Evolutionary conservation across 2,888 invertebrate genomes (phyloP), one percentile per base, ranked within the genome.

Genomic region (Sericinus montela): DNA sequence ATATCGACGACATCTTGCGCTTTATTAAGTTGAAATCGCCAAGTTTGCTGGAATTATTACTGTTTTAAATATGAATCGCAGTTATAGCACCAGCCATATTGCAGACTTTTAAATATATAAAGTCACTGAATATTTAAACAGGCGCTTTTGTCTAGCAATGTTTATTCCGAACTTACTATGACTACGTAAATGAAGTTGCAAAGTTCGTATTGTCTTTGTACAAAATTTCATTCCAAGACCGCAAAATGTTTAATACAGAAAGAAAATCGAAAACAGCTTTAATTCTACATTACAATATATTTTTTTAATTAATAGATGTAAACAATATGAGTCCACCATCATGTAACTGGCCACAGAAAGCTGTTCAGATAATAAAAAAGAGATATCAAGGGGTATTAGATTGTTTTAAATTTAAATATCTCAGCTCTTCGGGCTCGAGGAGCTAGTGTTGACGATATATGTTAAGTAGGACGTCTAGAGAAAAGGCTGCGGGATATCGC

Each of bases 1-100:
- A 72, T 78, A 79, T 76, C 74, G 69, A 63, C 76, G 69, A 76
- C 79, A 78, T 76, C 71, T 78, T 77, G 78, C 65, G 63, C 67
- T 69, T 75, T 80, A 80, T 78, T 80, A 79, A 75, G 65, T 76
- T 56, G 57, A 59, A 54, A 60, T 61, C 58, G 59, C 46, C 58
- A 41, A 58, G 55, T 62, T 59, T 58, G 61, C 53, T 54, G 55
- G 59, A 62, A 62, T 65, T 65, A 63, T 62, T 55, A 60, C 56
- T 57, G 54, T 54, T 56, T 54, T 57, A 57, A 58, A 59, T 57
- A 55, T 45, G 28, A 49, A 41, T 36, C 40, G 36, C 29, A 23
- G 19, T 35, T 19, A 23, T 30, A 15, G 25, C n/a, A 25, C 19
- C 19, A 10, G 35, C 44, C 32, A 19, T 11, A 35, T 39, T 45